Percentiles rank a stretch among this genome's conserved stretches.
These are phyloP conservation scores for Blennius ocellaris DNA, from an alignment of 2,113 vertebrate genomes.

Conservation along the genomic window DNA sequence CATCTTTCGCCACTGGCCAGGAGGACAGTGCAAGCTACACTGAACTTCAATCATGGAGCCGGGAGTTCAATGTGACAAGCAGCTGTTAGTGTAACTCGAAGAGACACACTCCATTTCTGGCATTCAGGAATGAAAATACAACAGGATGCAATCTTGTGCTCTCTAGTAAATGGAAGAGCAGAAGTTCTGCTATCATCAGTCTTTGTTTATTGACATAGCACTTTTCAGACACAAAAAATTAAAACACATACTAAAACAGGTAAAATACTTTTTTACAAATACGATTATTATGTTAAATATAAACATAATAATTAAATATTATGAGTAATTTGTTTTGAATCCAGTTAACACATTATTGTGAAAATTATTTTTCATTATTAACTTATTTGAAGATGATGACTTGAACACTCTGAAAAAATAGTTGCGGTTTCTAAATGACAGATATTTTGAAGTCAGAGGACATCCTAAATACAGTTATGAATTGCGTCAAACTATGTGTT, in stretches of 20 bases:
- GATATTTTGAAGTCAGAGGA: not conserved
- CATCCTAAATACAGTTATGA: not conserved
- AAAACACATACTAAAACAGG: no score
- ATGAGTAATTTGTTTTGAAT: not conserved
- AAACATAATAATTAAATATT: no score
- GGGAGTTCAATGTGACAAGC: constrained; percentile 11
- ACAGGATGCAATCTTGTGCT: no score
- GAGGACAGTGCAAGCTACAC: not conserved
- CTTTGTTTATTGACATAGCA: no score
- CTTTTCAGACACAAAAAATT: no score
- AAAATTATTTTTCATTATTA: not conserved
- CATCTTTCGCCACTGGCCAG: constrained; percentile 3
- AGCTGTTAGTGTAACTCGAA: constrained; percentile 3
- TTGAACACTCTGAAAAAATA: no score
- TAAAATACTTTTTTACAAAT: no score
- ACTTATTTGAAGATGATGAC: no score
- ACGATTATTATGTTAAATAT: no score
- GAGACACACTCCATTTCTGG: not conserved
- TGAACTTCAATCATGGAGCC: not conserved
- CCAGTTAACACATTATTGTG: not conserved
- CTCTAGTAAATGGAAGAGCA: no score
- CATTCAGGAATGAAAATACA: not conserved
- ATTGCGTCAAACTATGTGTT: not conserved
- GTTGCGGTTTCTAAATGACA: not conserved
- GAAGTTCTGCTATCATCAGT: no score